Evolutionary conservation across 2,888 invertebrate genomes (phyloP), one percentile per base, ranked within the genome.

Genomic region (Apodemia mormo): DNA sequence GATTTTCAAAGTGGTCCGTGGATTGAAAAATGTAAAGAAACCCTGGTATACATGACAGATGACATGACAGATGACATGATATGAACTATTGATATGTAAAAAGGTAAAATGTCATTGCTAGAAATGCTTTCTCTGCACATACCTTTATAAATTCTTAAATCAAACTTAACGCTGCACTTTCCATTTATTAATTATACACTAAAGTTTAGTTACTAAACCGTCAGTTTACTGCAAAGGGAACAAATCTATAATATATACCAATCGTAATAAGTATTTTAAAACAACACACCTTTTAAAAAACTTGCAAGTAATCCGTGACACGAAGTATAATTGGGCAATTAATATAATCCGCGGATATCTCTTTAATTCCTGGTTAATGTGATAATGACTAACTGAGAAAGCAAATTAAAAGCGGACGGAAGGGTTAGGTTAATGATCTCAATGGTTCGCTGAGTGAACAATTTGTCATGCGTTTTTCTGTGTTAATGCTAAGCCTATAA

Each of bases 371-470:
- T 61, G 33, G 33, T 14, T 61, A 61, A 61, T 61, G 61, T 61
- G 61, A 61, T 65, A 65, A 43, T 40, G 65, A 65, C 65, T 43
- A 43, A 65, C 40, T 22, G 67, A 68, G 70, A 49, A 61, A 70
- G 37, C 70, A 74, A 74, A 73, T 73, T 75, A 73, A 72, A 68
- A 68, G 52, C 43, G 56, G 65, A 58, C 69, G 73, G 67, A 69
- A 70, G 70, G 65, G 69, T 61, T 56, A 69, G 76, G 74, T 76
- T 74, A 75, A 74, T 72, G 74, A 72, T 73, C 76, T 73, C 66
- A 68, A 66, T 71, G 72, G 74, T 75, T 73, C 72, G 69, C 70
- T 72, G 71, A 73, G 70, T 74, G 70, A 71, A 71, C 71, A 66
- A 74, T 76, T 76, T 65, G 68, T 64, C 70, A 70, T 75, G 74